Evolutionary conservation across 2,888 invertebrate species (phyloP).

Genomic region (Biston betularia): DNA sequence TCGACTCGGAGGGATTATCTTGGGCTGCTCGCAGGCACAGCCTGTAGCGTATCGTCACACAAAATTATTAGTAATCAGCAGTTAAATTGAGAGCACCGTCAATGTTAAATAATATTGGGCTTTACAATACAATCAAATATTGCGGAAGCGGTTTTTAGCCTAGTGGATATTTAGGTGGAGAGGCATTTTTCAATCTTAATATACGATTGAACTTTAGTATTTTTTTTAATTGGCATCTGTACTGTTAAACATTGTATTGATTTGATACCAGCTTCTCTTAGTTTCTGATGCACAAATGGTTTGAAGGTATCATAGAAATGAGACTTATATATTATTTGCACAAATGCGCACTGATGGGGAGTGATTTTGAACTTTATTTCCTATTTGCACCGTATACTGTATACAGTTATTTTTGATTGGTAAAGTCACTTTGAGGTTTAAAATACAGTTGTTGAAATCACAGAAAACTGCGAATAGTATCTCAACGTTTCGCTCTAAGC

Average conservation of each 20-base stretch:
- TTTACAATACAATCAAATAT: too few species aligned
- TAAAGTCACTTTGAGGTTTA: neutral
- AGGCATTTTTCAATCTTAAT: neutral
- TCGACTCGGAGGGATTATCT: slow-evolving; percentile 92
- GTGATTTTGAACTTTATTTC: neutral
- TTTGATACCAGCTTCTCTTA: neutral
- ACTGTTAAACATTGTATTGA: too few species aligned
- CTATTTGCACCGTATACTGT: neutral
- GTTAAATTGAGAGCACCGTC: neutral
- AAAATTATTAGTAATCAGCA: neutral
- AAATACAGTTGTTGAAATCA: neutral
- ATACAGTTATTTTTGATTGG: neutral
- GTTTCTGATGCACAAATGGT: neutral
- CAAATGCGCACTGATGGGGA: neutral
- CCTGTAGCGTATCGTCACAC: too few species aligned
- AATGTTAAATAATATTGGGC: neutral
- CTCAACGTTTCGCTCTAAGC: neutral
- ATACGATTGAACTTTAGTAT: neutral
- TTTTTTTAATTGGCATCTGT: too few species aligned
- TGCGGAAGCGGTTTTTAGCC: too few species aligned
- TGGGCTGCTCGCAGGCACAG: slow-evolving; percentile 81
- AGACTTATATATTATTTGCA: neutral
- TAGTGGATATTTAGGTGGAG: neutral
- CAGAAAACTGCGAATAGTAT: neutral
- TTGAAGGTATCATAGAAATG: neutral